Evolutionary conservation across 2,113 vertebrate species (phyloP), one percentile per base, ranked within the genome.

Genomic region (Hiodon alosoides): DNA sequence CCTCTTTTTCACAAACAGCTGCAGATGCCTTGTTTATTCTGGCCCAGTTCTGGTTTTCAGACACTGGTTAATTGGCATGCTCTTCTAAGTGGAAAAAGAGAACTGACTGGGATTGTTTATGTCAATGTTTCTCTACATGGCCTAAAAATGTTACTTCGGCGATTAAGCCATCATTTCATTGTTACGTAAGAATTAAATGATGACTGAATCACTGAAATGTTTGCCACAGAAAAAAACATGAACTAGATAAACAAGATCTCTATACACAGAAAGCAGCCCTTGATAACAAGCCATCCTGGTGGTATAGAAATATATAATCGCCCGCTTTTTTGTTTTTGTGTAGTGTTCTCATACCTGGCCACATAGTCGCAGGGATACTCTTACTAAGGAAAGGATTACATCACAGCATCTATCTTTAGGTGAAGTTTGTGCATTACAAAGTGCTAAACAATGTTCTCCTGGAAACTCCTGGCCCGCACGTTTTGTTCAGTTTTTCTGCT

Each of bases 51-150:
- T 53, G 8, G 69, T 47, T 67, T 66, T 80, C 70, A 81, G 69
- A 77, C 17, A 7, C 50, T 59, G 78, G 79, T 76, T 81, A 78
- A 80, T 74, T 81, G 76, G 76, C 48, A 9, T 58, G 16, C 65
- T 78, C 67, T 31, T 73, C 57, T 5, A 31, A 31, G 14, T 74
- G 77, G 62, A 71, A 74, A 74, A 66, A 66, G 17, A 76, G 70
- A 67, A 78, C 14, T 7, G 3, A 48, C 53, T 9, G 47, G 1
- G 7, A 9, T 47, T 58, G 31, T 7, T 46, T 31, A 47, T 50
- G 16, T 7, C 61, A 55, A 6, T 46, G 10, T 54, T 54, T 47
- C 61, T 16, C 60, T 7, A 62, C 16, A 3, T 6, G 51, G 7
- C 14, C 14, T 16, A 7, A 14, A 6, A 62, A 52, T 9, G 7